Base-by-base conservation (phyloP, 1,140 invertebrate genomes). In the Drosophila lowei region DNA sequence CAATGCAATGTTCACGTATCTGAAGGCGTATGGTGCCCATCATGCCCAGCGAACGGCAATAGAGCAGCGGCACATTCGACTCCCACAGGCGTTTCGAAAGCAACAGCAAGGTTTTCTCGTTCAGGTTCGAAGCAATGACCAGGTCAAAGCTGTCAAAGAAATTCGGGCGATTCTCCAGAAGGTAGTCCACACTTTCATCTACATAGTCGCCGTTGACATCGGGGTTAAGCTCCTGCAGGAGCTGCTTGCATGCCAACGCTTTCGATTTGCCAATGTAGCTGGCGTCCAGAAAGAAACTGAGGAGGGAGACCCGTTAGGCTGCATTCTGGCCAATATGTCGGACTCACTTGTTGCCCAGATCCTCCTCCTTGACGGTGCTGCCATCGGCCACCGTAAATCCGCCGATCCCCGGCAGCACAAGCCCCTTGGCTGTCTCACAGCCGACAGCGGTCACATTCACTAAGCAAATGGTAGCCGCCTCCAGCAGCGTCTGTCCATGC, bases 341-440 rank as follows among this genome's bases (percentile, higher is more conserved):
- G 11, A 91, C 92, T 92, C 94, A 97, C 96, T 99, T 99, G 77
- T 95, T 96, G 23, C 97, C 98, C 67, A 98, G 94, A 92, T 99
- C 98, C 92, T 98, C 97, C 64, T 97, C 96, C 21, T 94, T 95
- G 1, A 97, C 94, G 83, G 95, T 96, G 80, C 95, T 94, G 13
- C 96, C 96, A 94, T 99, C 99, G 7, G 99, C 95, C 77, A 99
- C 97, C 0, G 98, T 99, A 77, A 99, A 98, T n/a, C 96, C 95
- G 61, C 98, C 98, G 83, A 99, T 96, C 11, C 98, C 98, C 56
- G 98, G 98, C 30, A 99, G 92, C 15, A 99, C 96, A 9, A 99
- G 93, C 50, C 97, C 97, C 92, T 99, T 99, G 21, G 99, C 92
- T 55, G 97, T 95, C 94, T 99, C 99, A 44, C 97, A 98, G 30